Evolutionary conservation across 2,888 invertebrate species (phyloP).

Genomic region (Drosophila helvetica): DNA sequence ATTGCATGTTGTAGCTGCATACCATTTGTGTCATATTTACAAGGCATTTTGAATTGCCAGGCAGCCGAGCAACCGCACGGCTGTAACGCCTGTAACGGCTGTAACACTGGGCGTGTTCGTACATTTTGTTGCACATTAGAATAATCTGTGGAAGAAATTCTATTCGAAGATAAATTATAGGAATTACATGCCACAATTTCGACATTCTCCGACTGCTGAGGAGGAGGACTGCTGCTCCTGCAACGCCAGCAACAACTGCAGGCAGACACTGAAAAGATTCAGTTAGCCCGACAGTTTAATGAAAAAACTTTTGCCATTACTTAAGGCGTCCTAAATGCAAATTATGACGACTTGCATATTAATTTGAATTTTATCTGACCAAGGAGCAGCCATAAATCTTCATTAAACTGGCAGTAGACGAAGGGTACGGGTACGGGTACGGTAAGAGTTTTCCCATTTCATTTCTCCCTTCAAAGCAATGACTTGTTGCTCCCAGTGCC

Average conservation of each 20-base stretch:
- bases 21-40: conserved; percentile 56
- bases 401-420: conserved; percentile 38
- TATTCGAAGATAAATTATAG: conserved; percentile 37
- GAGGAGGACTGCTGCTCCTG: neutral
- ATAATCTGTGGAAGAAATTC: conserved; percentile 26
- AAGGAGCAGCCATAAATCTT: conserved; percentile 52
- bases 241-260: conserved; percentile 29
- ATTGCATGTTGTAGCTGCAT: conserved; percentile 37
- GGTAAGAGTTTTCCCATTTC: conserved; percentile 7
- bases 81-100: neutral
- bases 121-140: conserved; percentile 33
- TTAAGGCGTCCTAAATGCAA: conserved; percentile 62
- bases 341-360: conserved; percentile 66
- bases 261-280: conserved; percentile 23
- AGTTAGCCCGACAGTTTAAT: conserved; percentile 54
- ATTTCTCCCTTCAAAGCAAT: conserved; percentile 1
- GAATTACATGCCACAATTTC: conserved; percentile 36
- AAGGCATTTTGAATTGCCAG: conserved; percentile 22
- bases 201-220: neutral
- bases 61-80: neutral
- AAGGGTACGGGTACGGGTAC: conserved; percentile 13
- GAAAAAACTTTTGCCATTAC: conserved; percentile 71
- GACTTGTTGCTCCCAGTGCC: conserved; percentile 9
- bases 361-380: conserved; percentile 55
- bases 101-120: neutral